These are phyloP conservation scores for Hystrix brachyura DNA, from an alignment of 2,113 vertebrate species.

Conservation along the genomic window DNA sequence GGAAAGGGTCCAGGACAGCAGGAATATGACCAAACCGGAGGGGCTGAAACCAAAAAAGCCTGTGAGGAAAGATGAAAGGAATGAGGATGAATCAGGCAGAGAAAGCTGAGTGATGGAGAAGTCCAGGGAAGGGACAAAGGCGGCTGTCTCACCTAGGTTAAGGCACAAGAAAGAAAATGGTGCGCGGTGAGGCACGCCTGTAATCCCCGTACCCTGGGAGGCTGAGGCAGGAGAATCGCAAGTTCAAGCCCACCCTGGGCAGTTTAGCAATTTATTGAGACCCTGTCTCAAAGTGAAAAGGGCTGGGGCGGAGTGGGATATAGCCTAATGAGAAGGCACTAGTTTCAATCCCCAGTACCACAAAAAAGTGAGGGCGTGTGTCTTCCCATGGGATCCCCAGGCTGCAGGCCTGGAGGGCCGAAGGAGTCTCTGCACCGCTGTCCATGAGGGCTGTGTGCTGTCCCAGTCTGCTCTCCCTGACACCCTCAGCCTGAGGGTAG, in stretches of 20 bases:
- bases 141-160: background rate
- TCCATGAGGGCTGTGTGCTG: background rate
- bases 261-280: background rate
- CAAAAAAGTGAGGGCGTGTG: background rate
- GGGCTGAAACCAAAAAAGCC: slow-evolving; percentile 71
- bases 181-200: background rate
- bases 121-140: background rate
- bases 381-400: too few relatives aligned
- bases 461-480: background rate
- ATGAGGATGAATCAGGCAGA: slow-evolving; percentile 73
- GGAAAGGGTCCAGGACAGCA: slow-evolving; percentile 71
- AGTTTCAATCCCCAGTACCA: background rate
- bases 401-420: background rate
- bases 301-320: background rate
- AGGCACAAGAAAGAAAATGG: background rate
- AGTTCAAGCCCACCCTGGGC: background rate
- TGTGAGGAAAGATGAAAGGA: slow-evolving; percentile 83
- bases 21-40: slow-evolving; percentile 77
- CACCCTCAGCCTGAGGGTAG: background rate
- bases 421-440: background rate
- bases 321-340: background rate
- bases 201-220: background rate
- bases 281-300: background rate
- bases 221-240: background rate
- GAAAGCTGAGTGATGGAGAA: background rate